Conservation (phyloP, 2,797 vertebrate species). For the Diceros bicornis region DNA sequence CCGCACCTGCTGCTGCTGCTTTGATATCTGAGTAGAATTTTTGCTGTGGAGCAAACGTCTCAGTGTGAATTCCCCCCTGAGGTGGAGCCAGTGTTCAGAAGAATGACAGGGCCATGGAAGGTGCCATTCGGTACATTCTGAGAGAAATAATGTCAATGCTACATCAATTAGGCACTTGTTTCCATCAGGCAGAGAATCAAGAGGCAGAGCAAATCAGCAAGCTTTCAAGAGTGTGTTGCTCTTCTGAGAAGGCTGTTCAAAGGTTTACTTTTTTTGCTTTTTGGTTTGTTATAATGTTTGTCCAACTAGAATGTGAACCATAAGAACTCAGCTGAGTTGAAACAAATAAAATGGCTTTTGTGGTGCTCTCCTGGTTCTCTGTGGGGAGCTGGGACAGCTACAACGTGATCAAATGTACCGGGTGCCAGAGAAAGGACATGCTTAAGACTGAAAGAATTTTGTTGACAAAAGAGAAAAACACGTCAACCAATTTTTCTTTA, state of each 20-base stretch:
- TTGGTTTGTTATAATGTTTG: conserved; percentile 77
- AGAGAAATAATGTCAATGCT: background rate
- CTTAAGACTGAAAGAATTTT: conserved; percentile 73
- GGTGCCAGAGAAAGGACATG: conserved; percentile 54
- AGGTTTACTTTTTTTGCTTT: conserved; percentile 69
- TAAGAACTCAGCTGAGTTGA: conserved; percentile 78
- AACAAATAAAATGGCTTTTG: conserved; percentile 78
- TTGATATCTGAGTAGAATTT: conserved; percentile 54
- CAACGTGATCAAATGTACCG: conserved; percentile 38
- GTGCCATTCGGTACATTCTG: background rate
- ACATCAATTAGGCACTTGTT: conserved; percentile 70
- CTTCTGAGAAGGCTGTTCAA: conserved; percentile 66
- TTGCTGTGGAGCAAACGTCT: background rate
- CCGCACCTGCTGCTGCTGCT: conserved; percentile 45
- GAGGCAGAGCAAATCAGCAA: background rate
- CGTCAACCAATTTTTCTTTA: conserved; percentile 69
- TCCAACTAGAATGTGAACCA: conserved; percentile 71
- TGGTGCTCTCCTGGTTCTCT: conserved; percentile 66
- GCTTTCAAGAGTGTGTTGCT: background rate
- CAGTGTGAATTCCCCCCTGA: conserved; percentile 14
- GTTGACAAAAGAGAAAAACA: conserved; percentile 79
- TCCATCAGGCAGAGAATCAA: conserved; percentile 47
- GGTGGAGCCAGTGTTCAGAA: background rate
- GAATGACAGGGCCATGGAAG: background rate
- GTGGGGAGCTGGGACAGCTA: background rate